Base-by-base conservation (phyloP, 2,888 invertebrate genomes). In the Clunio marinus region DNA sequence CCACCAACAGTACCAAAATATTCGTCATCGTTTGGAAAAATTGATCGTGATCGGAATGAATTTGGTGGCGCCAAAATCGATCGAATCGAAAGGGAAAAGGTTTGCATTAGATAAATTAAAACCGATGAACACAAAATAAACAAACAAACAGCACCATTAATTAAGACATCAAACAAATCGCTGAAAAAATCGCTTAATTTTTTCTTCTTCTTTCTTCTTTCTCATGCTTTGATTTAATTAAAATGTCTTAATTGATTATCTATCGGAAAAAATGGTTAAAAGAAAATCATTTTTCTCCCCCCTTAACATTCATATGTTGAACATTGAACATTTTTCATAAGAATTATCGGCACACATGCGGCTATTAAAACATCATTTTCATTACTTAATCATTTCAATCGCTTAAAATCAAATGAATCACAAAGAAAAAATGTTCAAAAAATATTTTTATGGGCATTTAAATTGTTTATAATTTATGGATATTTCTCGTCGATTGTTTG, bases 1-100 rank as follows among this genome's bases (percentile, higher is more conserved):
- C 89, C 89, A 70, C 89, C 90, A 67, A 88, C 89, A 63, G 80
- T 89, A 73, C 89, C 89, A 41, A 89, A 89, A 77, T 89, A 89
- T 77, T 88, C 89, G 74, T 86, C 87, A 69, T 88, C 88, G 72
- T 88, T 88, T 76, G 88, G 87, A 75, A 88, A 88, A 70, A 88
- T 72, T 60, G 74, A 74, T 72, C 74, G 74, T 22, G 74, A 74
- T 46, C 72, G 73, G 17, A 88, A 88, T 75, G 84, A 86, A 72
- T 81, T 85, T 71, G 86, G 87, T 72, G 86, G 88, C 73, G 72
- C 70, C 69, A 74, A 74, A 72, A 72, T 74, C 57, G 74, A 74
- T 72, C 72, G 74, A 51, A 72, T 73, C 58, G 74, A 74, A 57
- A 70, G 74, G 69, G 74, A 74, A 70, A 74, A 74, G 74, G 74